Evolutionary conservation across 2,888 invertebrate genomes (phyloP), one percentile per base, ranked within the genome.

Genomic region (Germaria angustata): DNA sequence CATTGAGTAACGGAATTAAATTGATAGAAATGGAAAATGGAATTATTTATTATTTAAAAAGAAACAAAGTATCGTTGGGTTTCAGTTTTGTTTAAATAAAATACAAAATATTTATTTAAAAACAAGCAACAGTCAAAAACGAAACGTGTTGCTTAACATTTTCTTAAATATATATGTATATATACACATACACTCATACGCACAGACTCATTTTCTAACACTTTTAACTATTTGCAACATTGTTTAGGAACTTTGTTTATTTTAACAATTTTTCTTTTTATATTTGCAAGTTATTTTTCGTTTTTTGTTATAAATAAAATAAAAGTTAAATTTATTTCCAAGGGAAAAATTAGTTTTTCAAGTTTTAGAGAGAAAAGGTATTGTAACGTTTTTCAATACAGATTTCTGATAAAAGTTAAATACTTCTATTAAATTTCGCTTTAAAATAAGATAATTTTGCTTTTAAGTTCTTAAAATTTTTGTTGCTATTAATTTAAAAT

Each of bases 61-160:
- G n/a, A n/a, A n/a, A n/a, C n/a, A n/a, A n/a, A n/a, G n/a, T 36
- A 79, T 79, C 79, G 79, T 79, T 79, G 79, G 79, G 79, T 57
- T 71, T 65, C 57, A 20, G 11, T 55, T 17, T 46, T 20, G 0
- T 51, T 69, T 24, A 34, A 63, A 17, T 71, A 49, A 46, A 32
- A 44, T 24, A 13, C 3, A 2, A 11, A 2, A 20, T 77, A 8
- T 55, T 44, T 46, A 24, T 53, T 55, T 28, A 34, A 34, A 57
- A 46, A 63, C 46, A 79, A 78, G 85, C 84, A 85, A 85, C 85
- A 85, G 84, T 84, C 75, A 76, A 55, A 41, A 73, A 53, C 46
- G 59, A 61, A 73, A 69, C 61, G 44, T 77, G 72, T 76, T 82
- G 73, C 79, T 61, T 44, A 61, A 46, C 59, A 49, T 41, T 41